Evolutionary conservation across 2,888 invertebrate species (phyloP).

Genomic region (Dinocampus coccinellae): DNA sequence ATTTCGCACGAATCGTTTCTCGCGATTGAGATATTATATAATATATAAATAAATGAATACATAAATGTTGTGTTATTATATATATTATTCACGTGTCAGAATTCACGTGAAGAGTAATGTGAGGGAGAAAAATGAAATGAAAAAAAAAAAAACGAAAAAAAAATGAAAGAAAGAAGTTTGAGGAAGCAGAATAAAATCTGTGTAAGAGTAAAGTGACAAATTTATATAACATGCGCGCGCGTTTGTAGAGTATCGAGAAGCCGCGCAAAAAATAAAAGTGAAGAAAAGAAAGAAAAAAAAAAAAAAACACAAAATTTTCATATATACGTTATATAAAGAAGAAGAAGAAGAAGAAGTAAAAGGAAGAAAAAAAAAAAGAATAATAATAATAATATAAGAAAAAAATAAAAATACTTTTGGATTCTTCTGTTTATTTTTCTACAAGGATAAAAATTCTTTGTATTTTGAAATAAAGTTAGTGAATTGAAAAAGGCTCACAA

Average conservation of each 20-base stretch:
- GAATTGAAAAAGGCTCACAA: conserved; percentile 22
- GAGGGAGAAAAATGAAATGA: neutral
- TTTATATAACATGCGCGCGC: neutral
- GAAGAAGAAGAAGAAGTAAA: neutral
- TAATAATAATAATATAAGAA: no score
- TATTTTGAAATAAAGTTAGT: conserved; percentile 57
- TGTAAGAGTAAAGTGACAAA: neutral
- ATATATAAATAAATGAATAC: neutral
- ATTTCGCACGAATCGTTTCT: neutral
- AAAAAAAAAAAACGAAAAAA: neutral
- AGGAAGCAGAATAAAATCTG: neutral
- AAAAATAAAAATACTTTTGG: neutral
- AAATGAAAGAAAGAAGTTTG: neutral
- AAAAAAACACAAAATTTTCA: conserved; percentile 20
- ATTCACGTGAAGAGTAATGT: neutral
- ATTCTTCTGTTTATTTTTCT: neutral
- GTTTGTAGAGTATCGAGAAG: conserved; percentile 31
- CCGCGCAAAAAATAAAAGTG: neutral
- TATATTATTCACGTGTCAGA: no score
- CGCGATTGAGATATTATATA: no score
- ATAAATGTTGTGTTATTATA: neutral
- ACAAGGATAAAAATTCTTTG: conserved; percentile 50
- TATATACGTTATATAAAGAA: neutral
- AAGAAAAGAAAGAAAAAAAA: neutral
- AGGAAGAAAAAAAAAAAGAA: neutral